These are phyloP conservation scores for Albula glossodonta DNA, from an alignment of 2,113 vertebrate species.

Conservation along the genomic window DNA sequence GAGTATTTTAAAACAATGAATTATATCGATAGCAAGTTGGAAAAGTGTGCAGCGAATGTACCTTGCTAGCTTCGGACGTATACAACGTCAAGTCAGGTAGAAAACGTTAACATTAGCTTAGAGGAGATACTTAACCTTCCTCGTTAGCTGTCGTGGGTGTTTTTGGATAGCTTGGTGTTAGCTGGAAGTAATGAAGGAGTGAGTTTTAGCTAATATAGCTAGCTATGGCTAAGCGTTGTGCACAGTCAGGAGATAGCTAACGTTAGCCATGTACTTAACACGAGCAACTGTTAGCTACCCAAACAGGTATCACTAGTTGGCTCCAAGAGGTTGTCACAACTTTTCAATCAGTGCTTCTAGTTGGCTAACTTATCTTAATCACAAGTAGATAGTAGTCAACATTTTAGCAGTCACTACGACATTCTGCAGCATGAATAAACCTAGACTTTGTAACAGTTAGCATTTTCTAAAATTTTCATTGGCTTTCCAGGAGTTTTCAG, in stretches of 20 bases:
- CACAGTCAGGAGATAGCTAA: background rate
- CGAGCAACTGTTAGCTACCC: background rate
- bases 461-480: background rate
- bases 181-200: background rate
- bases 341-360: background rate
- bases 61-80: background rate
- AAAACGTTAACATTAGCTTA: background rate
- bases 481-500: background rate
- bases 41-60: background rate
- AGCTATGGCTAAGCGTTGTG: background rate
- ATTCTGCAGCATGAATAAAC: background rate
- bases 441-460: background rate
- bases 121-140: background rate
- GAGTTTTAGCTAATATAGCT: background rate
- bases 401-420: background rate
- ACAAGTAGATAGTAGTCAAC: background rate
- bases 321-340: background rate
- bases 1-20: no score
- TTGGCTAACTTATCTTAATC: background rate
- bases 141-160: background rate
- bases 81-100: background rate
- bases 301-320: background rate
- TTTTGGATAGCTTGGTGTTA: background rate
- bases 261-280: background rate
- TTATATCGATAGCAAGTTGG: no score